A percentile compares a stretch with the other conserved stretches of the same genome.
Conservation (phyloP, 2,888 invertebrate genomes). For the Nineta flava region DNA sequence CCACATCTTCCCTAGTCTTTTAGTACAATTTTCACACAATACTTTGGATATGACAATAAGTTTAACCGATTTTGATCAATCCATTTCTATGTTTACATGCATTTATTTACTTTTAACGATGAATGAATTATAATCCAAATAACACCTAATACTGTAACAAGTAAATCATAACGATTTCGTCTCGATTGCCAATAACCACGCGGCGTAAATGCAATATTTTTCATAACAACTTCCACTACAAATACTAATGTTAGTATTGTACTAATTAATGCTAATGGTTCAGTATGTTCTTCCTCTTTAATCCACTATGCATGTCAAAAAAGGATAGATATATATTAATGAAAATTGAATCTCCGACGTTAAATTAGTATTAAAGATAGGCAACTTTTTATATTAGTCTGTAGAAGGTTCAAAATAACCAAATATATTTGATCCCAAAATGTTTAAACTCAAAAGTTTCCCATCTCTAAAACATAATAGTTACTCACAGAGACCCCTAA, state of each 20-base stretch:
- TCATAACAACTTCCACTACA: conserved; percentile 91
- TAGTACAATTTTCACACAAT: too few species aligned
- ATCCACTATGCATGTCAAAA: conserved; percentile 52
- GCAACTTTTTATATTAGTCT: not conserved
- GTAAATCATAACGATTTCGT: conserved; percentile 90
- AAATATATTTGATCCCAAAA: too few species aligned
- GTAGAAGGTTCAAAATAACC: too few species aligned
- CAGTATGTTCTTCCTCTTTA: conserved; percentile 62
- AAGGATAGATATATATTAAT: conserved; percentile 3
- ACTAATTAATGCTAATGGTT: conserved; percentile 70
- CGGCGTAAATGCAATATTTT: conserved; percentile 95
- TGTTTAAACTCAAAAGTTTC: not conserved
- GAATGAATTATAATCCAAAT: conserved; percentile 94
- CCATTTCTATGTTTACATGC: too few species aligned
- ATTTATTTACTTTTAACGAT: conserved; percentile 48
- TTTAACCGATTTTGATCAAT: too few species aligned
- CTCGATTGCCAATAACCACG: conserved; percentile 97
- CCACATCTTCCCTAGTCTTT: too few species aligned
- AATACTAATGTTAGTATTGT: conserved; percentile 85
- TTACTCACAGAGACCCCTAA: conserved; percentile 79
- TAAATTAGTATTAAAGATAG: too few species aligned
- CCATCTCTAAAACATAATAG: not conserved
- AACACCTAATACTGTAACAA: conserved; percentile 92
- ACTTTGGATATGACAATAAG: too few species aligned
- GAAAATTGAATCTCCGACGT: not conserved